Evolutionary conservation across 2,888 invertebrate genomes (phyloP).

Genomic region (Tipula unca): DNA sequence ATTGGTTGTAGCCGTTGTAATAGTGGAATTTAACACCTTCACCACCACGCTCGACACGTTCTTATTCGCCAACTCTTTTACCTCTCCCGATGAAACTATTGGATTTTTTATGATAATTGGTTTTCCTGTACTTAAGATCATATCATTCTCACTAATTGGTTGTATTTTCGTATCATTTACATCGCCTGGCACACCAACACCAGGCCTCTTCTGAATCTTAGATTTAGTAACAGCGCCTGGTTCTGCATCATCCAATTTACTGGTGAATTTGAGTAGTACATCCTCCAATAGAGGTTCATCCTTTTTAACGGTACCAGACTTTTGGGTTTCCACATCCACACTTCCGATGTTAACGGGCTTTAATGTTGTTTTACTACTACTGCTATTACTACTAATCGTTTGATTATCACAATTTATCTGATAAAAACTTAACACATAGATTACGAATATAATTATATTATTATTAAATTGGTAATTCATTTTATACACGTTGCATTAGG

Average conservation of each 20-base stretch:
- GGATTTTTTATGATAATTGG: neutral
- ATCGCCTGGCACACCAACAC: neutral
- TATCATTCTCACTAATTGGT: neutral
- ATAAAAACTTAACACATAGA: constrained; percentile 1
- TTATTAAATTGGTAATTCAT: neutral
- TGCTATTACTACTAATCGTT: neutral
- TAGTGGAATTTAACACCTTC: constrained; percentile 24
- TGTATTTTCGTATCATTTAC: neutral
- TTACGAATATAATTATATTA: neutral
- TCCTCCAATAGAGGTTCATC: neutral
- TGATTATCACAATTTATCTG: constrained; percentile 16
- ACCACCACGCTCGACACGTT: neutral
- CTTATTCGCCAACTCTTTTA: neutral
- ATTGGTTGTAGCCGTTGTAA: constrained; percentile 29
- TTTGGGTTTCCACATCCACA: neutral
- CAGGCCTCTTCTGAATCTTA: neutral
- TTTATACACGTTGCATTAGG: neutral
- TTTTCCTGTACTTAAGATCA: neutral
- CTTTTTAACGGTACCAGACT: neutral
- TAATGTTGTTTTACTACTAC: neutral
- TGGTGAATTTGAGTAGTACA: neutral
- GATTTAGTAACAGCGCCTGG: neutral
- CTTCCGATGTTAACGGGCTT: neutral
- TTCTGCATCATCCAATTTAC: neutral
- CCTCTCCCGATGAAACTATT: neutral